Conservation (phyloP, 2,888 invertebrate genomes). For the Habroteleia sp. region DNA sequence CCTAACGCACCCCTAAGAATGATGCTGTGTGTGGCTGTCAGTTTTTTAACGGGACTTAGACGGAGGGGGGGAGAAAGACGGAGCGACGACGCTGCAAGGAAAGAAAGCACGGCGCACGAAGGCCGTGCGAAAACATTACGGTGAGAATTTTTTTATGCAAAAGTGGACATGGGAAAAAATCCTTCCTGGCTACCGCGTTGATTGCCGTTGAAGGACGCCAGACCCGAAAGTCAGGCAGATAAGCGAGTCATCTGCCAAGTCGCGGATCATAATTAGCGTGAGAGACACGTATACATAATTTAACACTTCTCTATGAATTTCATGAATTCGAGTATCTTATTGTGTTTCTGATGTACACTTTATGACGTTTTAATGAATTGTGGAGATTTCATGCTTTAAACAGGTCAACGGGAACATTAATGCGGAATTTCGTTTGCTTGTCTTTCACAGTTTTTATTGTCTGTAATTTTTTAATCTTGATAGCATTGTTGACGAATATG, state of each 20-base stretch:
- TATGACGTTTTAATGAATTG: constrained; percentile 43
- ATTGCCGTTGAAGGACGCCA: constrained; percentile 57
- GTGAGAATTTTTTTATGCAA: constrained; percentile 80
- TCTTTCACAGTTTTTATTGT: background rate
- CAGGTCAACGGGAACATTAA: constrained; percentile 2
- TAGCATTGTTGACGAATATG: too few species aligned
- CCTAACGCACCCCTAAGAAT: constrained; percentile 67
- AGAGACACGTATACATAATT: constrained; percentile 58
- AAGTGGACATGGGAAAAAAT: constrained; percentile 80
- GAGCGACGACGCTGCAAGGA: too few species aligned
- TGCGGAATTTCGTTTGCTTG: background rate
- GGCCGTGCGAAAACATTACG: constrained; percentile 77
- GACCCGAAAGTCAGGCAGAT: constrained; percentile 31
- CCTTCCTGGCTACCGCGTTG: constrained; percentile 63
- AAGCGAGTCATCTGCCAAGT: constrained; percentile 53
- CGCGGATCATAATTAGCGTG: constrained; percentile 53
- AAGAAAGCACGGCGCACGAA: constrained; percentile 47
- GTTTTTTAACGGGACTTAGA: constrained; percentile 64
- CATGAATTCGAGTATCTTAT: constrained; percentile 29
- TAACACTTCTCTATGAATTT: constrained; percentile 44
- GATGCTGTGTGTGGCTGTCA: constrained; percentile 49
- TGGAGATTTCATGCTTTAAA: constrained; percentile 11
- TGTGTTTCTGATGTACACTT: constrained; percentile 33
- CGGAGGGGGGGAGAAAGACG: constrained; percentile 42
- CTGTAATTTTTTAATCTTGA: too few species aligned